Evolutionary conservation across 2,113 vertebrate species (phyloP), one percentile per base, ranked within the genome.

Genomic region (Hyaena hyaena): DNA sequence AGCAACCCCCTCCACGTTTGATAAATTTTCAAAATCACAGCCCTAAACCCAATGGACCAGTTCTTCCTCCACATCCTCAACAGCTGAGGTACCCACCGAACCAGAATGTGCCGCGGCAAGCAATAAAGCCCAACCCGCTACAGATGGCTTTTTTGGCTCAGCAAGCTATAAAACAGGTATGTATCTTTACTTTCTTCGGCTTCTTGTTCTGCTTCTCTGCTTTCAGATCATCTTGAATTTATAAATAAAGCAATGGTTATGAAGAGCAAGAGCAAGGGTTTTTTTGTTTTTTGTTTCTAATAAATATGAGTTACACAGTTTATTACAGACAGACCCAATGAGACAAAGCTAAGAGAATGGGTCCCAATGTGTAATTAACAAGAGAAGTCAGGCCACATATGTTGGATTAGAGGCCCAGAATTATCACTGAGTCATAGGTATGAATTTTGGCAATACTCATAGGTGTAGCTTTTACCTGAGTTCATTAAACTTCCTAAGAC

Each of bases 101-200:
- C 66, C 99, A 98, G 97, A 99, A 82, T 84, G 15, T 98, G 31
- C 97, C 98, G 61, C 98, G 98, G 33, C 98, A 98, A 98, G 80
- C 98, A 88, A 66, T 98, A 94, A 98, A 98, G 63, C 98, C 98
- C 86, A 99, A 91, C 61, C 99, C 99, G 2, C 69, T 99, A 10
- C 98, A 99, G 92, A 99, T 99, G 98, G 98, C 98, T 48, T 98
- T 99, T 93, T 98, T 99, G 98, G 98, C 98, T 39, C 99, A 99
- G 61, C 99, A 99, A 95, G 99, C 99, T 88, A 99, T 99, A 97
- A 99, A 99, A 76, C 99, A 99, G 99, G 99, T 99, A 97, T 23
- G 17, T 50, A 5, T 85, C 4, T 31, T 66, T 68, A 26, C 33
- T 74, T 80, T 14, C 43, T 50, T 61, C 43, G 33, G 4, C 23